Evolutionary conservation across 2,113 vertebrate genomes (phyloP).

Genomic region (Phrynocephalus versicolor): DNA sequence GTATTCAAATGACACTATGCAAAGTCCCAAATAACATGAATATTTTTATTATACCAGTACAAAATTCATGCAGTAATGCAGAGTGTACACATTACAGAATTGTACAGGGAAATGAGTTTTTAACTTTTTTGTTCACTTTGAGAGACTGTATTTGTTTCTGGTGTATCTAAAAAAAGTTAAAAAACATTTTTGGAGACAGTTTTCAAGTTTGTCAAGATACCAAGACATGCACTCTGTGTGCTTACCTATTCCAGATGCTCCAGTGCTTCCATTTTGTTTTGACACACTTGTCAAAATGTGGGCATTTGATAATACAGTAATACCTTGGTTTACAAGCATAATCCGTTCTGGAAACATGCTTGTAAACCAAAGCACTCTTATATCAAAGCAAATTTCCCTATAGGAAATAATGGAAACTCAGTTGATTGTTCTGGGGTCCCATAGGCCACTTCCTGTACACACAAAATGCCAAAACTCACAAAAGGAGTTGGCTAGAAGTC

Average conservation of each 20-base stretch:
- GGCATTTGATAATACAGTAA: too few relatives aligned
- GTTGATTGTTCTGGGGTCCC: too few relatives aligned
- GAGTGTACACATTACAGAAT: neutral
- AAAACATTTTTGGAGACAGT: too few relatives aligned
- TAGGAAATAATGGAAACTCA: too few relatives aligned
- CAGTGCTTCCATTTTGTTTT: neutral
- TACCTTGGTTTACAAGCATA: too few relatives aligned
- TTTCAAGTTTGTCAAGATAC: neutral
- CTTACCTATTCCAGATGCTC: neutral
- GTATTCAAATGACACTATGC: constrained; percentile 1
- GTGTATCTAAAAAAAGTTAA: too few relatives aligned
- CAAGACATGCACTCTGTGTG: neutral
- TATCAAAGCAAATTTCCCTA: too few relatives aligned
- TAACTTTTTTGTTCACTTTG: neutral
- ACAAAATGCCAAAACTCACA: too few relatives aligned
- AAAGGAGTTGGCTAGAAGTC: too few relatives aligned
- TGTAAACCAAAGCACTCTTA: too few relatives aligned
- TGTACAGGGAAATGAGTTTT: neutral
- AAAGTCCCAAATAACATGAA: neutral
- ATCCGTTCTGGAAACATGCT: too few relatives aligned
- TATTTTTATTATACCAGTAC: constrained; percentile 3
- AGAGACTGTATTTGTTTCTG: neutral
- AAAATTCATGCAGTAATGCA: neutral
- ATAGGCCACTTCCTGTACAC: too few relatives aligned
- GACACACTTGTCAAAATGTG: neutral